A percentile compares a stretch with the other conserved stretches of the same genome.
These are phyloP conservation scores for Phlogophora meticulosa DNA, from an alignment of 2,888 invertebrate species.

Conservation along the genomic window DNA sequence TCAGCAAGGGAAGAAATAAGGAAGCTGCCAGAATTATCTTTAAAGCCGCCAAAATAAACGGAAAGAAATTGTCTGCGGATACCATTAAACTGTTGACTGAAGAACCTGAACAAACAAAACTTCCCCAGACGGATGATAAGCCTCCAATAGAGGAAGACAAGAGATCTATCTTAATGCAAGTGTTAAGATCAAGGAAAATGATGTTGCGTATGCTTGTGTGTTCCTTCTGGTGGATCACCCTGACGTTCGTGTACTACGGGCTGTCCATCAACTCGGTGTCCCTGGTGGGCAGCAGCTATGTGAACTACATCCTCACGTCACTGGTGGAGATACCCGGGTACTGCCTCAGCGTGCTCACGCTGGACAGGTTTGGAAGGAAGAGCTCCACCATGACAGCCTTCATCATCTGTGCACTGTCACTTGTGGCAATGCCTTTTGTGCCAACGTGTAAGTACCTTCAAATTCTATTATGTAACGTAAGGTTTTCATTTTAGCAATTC, in stretches of 20 bases:
- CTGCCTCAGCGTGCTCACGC: slow-evolving; percentile 89
- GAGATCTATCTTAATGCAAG: slow-evolving; percentile 76
- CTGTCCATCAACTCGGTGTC: slow-evolving; percentile 94
- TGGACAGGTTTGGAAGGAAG: slow-evolving; percentile 92
- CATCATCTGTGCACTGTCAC: slow-evolving; percentile 90
- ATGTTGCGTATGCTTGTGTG: slow-evolving; percentile 91
- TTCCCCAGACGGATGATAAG: slow-evolving; percentile 15
- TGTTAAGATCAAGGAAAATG: slow-evolving; percentile 89
- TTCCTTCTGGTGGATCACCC: slow-evolving; percentile 95
- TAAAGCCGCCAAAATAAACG: slow-evolving; percentile 87
- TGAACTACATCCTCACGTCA: slow-evolving; percentile 94
- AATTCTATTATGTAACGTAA: background rate
- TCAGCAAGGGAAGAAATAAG: slow-evolving; percentile 91
- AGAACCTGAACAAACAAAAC: slow-evolving; percentile 52
- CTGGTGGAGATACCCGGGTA: slow-evolving; percentile 93
- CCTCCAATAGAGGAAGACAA: slow-evolving; percentile 36
- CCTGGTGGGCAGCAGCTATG: slow-evolving; percentile 94
- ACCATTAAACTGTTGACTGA: slow-evolving; percentile 67
- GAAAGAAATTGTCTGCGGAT: slow-evolving; percentile 82
- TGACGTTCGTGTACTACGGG: slow-evolving; percentile 95
- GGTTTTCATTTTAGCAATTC: background rate
- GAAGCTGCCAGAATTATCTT: slow-evolving; percentile 88
- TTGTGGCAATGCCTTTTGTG: slow-evolving; percentile 91
- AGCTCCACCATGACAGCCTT: slow-evolving; percentile 91
- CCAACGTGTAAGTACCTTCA: slow-evolving; percentile 84